phyloP scores from a whole-genome alignment of 2,113 vertebrate genomes.

The Romanogobio albipinnatus region DNA sequence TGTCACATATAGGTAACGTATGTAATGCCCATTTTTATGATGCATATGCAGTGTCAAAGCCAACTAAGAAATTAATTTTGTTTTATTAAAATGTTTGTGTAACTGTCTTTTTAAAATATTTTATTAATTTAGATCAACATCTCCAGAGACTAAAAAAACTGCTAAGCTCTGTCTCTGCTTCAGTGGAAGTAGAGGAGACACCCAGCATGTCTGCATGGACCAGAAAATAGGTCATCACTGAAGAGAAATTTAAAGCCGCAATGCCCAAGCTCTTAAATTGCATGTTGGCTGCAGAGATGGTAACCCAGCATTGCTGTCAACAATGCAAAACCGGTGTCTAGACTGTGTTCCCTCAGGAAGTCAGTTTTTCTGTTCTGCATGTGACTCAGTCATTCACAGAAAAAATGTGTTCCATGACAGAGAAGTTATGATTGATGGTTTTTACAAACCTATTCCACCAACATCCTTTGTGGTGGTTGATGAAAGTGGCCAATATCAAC shows the following conservation, averaged over 20 bases:
- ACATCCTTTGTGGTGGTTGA: neutral
- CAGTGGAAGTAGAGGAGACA: neutral
- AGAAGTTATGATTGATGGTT: neutral
- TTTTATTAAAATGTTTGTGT: neutral
- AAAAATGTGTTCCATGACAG: neutral
- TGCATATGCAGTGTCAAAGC: neutral
- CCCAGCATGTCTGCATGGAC: neutral
- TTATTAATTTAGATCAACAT: neutral
- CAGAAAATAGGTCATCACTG: neutral
- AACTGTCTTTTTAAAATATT: neutral
- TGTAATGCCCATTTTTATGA: neutral
- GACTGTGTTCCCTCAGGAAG: neutral
- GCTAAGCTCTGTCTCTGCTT: neutral
- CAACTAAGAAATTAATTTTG: neutral
- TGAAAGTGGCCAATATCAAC: neutral
- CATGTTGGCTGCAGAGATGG: neutral
- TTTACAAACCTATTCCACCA: neutral
- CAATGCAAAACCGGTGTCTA: neutral
- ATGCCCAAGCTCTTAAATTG: neutral
- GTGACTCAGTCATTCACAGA: neutral
- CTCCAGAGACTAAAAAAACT: neutral
- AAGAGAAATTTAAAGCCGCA: neutral
- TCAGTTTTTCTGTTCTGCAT: constrained; percentile 5
- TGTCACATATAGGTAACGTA: neutral
- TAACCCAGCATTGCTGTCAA: constrained; percentile 2